Evolutionary conservation across 1,140 invertebrate genomes (phyloP).

Genomic region (Metopolophium dirhodum): DNA sequence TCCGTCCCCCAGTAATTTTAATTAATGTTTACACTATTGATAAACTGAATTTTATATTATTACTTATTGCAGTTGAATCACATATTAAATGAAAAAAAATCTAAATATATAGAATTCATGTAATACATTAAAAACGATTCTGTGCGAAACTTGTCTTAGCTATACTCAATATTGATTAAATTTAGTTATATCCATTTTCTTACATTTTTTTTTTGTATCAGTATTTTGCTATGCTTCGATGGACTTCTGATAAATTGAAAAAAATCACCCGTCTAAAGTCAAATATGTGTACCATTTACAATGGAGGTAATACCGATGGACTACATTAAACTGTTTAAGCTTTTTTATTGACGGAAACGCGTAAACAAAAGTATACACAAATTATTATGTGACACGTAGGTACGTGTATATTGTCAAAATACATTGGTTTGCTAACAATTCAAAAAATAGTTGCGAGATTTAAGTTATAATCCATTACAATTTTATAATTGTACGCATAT

Average conservation of each 20-base stretch:
- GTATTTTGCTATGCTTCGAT: neutral
- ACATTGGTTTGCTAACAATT: neutral
- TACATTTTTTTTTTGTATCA: neutral
- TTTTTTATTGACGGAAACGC: neutral
- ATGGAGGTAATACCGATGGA: neutral
- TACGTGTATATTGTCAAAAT: neutral
- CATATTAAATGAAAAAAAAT: too few relatives aligned
- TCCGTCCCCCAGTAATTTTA: too few relatives aligned
- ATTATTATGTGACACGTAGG: neutral
- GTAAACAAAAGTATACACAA: neutral
- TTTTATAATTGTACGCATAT: neutral
- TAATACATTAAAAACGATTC: neutral
- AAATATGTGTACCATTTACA: neutral
- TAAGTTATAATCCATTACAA: neutral
- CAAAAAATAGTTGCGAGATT: neutral
- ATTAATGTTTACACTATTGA: neutral
- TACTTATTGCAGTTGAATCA: neutral
- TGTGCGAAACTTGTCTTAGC: neutral
- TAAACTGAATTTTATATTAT: neutral
- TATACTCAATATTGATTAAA: neutral
- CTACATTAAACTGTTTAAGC: neutral
- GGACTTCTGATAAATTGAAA: neutral
- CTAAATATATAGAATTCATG: neutral
- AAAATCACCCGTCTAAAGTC: neutral
- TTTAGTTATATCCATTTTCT: neutral